Evolutionary conservation across 2,888 invertebrate species (phyloP), one percentile per base, ranked within the genome.

Genomic region (Mythimna ferrago): DNA sequence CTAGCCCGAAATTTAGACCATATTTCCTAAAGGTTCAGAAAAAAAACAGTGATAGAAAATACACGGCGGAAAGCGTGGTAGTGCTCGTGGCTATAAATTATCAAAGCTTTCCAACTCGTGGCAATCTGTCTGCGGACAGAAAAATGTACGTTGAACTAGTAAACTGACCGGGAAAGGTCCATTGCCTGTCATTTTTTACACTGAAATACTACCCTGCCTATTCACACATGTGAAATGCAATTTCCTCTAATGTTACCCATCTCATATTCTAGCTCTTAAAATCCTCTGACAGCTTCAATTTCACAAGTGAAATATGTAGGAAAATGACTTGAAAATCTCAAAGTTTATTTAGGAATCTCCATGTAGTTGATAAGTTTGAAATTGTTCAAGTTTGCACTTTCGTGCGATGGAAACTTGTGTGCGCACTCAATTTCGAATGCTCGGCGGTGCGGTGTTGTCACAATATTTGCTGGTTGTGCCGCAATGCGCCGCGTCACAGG

Each of bases 401-500:
- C 74, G 67, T 74, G 71, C 58, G 65, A 75, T 75, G 61, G 60
- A 35, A 68, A 69, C 70, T 83, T 80, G 78, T 80, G 68, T 73
- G 74, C 71, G 80, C 82, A 80, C 81, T 85, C 83, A 84, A 86
- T 88, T 84, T 73, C 67, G 80, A 86, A 85, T 81, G 83, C 74
- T 83, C 70, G 66, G 38, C 73, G 72, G 78, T 70, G 77, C 82
- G 84, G 80, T 86, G 82, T 87, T 89, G 90, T 89, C 88, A 89
- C 89, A 89, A 88, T 89, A 89, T 90, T 90, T 88, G 88, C 81
- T 57, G 73, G 80, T 51, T 79, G 80, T 90, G 84, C 88, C 89
- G 90, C 90, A 90, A 78, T 90, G 90, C 90, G 90, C 90, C 84
- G 82, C 78, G 78, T 85, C 87, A 87, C 87, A 88, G 86, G 86